These are phyloP conservation scores for Daktulosphaira vitifoliae DNA, from an alignment of 1,140 invertebrate genomes.

Conservation along the genomic window DNA sequence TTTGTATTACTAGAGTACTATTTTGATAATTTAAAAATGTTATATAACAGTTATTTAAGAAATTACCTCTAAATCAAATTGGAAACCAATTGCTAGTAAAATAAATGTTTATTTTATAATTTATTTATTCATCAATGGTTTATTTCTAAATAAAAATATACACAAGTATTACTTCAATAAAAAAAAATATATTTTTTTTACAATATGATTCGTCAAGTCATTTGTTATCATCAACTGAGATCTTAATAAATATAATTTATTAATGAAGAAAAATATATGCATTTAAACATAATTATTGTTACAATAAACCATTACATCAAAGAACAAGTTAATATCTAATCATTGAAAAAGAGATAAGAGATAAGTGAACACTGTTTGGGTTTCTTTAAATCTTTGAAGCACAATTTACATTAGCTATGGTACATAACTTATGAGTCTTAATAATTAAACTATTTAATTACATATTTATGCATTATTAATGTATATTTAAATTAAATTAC, in stretches of 20 bases:
- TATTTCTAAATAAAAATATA: too few relatives aligned
- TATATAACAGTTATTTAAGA: too few relatives aligned
- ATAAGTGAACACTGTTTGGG: conserved; percentile 24
- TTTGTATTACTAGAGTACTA: too few relatives aligned
- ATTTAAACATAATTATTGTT: conserved; percentile 15
- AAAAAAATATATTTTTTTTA: too few relatives aligned
- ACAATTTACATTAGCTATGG: conserved; percentile 25
- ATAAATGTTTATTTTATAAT: too few relatives aligned
- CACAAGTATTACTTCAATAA: too few relatives aligned
- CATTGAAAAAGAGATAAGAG: conserved; percentile 10
- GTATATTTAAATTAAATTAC: conserved; percentile 11
- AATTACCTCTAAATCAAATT: too few relatives aligned
- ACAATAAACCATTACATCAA: not conserved
- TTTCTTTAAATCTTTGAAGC: conserved; percentile 16
- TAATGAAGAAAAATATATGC: conserved; percentile 20
- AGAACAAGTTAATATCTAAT: not conserved
- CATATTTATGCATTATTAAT: not conserved
- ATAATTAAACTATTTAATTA: conserved; percentile 17
- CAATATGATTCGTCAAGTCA: not conserved
- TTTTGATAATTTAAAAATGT: too few relatives aligned
- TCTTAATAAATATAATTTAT: conserved; percentile 26
- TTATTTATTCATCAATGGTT: too few relatives aligned
- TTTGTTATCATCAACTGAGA: conserved; percentile 20
- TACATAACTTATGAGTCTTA: conserved; percentile 20
- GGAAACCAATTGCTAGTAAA: too few relatives aligned